Evolutionary conservation across 1,140 invertebrate genomes (phyloP).

Genomic region (Drosophila leontia): DNA sequence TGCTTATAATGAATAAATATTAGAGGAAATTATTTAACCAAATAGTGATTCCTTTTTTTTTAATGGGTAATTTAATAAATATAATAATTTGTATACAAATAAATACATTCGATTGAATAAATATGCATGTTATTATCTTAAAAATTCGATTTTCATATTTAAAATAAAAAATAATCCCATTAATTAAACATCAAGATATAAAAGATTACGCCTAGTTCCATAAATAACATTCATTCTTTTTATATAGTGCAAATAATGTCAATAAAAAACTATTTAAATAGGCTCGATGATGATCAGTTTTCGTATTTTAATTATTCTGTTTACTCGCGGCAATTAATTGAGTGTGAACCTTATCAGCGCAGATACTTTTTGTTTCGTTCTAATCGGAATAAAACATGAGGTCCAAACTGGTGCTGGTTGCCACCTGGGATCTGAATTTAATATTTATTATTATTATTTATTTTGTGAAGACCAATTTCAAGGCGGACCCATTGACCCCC

Average conservation of each 20-base stretch:
- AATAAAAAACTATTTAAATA: constrained; percentile 32
- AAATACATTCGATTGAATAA: no score
- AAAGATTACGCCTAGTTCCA: no score
- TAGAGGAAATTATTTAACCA: not conserved
- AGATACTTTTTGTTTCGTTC: constrained; percentile 22
- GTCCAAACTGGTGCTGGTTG: not conserved
- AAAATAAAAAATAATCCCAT: no score
- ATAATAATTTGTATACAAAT: no score
- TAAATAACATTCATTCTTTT: no score
- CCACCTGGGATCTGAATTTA: constrained; percentile 20
- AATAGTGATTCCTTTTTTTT: not conserved
- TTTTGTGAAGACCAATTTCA: constrained; percentile 27
- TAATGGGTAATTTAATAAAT: no score
- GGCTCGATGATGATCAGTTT: not conserved
- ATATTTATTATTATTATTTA: not conserved
- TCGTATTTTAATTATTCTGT: constrained; percentile 55
- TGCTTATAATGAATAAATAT: not conserved
- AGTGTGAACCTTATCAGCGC: constrained; percentile 34
- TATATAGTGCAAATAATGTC: constrained; percentile 1
- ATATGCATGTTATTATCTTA: no score
- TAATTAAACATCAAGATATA: no score
- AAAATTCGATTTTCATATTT: no score
- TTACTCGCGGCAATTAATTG: constrained; percentile 34
- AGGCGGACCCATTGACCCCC: constrained; percentile 52
- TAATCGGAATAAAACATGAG: constrained; percentile 25